Evolutionary conservation across 2,797 vertebrate species (phyloP), one percentile per base, ranked within the genome.

Genomic region (Acridotheres tristis): DNA sequence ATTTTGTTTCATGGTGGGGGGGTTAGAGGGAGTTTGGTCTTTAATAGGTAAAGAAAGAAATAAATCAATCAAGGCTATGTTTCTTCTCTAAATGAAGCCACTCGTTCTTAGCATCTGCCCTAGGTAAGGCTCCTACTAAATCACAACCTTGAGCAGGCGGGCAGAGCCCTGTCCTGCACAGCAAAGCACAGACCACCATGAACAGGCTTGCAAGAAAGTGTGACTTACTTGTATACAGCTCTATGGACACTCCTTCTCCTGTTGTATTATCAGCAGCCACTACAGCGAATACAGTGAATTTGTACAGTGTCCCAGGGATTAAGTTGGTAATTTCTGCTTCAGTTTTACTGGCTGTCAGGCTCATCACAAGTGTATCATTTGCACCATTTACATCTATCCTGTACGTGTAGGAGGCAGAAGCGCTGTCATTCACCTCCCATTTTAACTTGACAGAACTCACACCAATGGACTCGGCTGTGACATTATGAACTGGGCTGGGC

Each of bases 201-300:
- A 92, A 59, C 0, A 81, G n/a, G n/a, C n/a, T n/a, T 54, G 22
- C 6, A 54, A 74, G 2, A 1, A 77, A 21, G n/a, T n/a, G 15
- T 6, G 10, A 71, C 50, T 69, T 53, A 69, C 67, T 51, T n/a
- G n/a, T n/a, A n/a, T n/a, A n/a, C n/a, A n/a, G n/a, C 0, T 0
- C 1, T 25, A 16, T 3, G 16, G 19, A 55, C 1, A 2, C 1
- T 16, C 88, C 51, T 10, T 20, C 75, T 78, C 97, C 97, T 0
- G 81, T 95, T 27, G 10, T 11, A 38, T 68, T 1, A 26, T 9
- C 6, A 69, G 83, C 77, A 38, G 47, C 81, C 3, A 85, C 97
- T 63, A 62, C 55, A 34, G 97, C 94, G 91, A 87, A 87, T 25
- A 98, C 96, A 26, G 59, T 90, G 81, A 97, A 97, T 22, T 0